phyloP scores from a whole-genome alignment of 2,113 vertebrate genomes.

The Centropus bengalensis region DNA sequence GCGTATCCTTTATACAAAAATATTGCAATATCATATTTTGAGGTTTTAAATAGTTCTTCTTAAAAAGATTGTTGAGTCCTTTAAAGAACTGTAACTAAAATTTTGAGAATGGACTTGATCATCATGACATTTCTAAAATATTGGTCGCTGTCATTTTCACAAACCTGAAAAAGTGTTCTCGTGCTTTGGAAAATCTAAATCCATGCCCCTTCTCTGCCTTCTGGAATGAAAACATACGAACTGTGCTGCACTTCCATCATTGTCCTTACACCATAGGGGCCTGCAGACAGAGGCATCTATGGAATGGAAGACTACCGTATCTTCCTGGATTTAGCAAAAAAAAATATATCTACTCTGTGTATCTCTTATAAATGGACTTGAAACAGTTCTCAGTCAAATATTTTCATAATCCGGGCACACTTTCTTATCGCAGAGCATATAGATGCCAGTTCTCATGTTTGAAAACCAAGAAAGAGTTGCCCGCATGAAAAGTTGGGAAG shows the following conservation, averaged over 20 bases:
- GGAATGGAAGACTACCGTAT: neutral
- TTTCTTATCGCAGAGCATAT: neutral
- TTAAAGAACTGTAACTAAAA: neutral
- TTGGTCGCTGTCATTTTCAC: neutral
- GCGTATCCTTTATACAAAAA: neutral
- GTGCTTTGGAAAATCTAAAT: neutral
- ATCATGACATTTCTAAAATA: neutral
- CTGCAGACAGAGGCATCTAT: neutral
- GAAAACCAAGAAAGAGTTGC: neutral
- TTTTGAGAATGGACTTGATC: neutral
- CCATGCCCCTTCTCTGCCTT: neutral
- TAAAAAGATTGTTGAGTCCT: neutral
- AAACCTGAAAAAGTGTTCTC: neutral
- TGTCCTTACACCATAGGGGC: too few relatives aligned
- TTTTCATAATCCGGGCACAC: neutral
- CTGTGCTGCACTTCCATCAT: accelerated
- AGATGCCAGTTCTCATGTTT: neutral
- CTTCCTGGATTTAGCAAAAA: neutral
- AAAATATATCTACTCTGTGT: neutral
- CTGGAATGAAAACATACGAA: neutral
- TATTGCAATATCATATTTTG: neutral
- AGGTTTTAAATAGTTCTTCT: neutral
- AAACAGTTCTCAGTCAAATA: neutral
- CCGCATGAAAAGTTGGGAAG: neutral
- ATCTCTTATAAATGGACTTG: neutral